These are phyloP conservation scores for Sinella curviseta DNA, from an alignment of 1,140 invertebrate genomes.

Conservation along the genomic window DNA sequence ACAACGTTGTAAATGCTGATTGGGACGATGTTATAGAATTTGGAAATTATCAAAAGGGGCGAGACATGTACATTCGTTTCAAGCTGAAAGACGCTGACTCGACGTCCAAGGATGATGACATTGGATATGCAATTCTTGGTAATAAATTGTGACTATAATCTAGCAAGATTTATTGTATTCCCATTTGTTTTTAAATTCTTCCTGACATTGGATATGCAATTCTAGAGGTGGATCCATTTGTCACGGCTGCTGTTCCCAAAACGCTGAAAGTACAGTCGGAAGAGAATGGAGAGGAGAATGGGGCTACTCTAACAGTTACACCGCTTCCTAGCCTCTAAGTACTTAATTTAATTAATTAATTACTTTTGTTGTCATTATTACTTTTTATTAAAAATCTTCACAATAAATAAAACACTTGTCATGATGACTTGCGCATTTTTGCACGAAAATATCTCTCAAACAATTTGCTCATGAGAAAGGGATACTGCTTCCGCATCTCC, in stretches of 20 bases:
- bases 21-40: constrained; percentile 40
- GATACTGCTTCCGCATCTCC: not conserved
- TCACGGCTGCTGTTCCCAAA: constrained; percentile 15
- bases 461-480: no score
- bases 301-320: constrained; percentile 36
- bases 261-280: constrained; percentile 26
- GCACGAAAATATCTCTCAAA: no score
- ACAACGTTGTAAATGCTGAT: constrained; percentile 40
- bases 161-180: no score
- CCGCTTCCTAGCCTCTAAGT: not conserved
- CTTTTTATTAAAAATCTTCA: not conserved
- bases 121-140: constrained; percentile 32
- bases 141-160: no score
- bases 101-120: constrained; percentile 37
- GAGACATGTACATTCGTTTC: constrained; percentile 32
- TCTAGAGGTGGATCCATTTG: constrained; percentile 29
- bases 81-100: constrained; percentile 35
- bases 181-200: no score
- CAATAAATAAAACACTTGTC: no score
- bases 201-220: no score
- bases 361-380: not conserved
- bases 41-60: constrained; percentile 40
- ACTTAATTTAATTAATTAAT: not conserved
- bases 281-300: constrained; percentile 24
- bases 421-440: no score